These are phyloP conservation scores for Tetramorium simillimum DNA, from an alignment of 1,140 invertebrate genomes.

Conservation along the genomic window DNA sequence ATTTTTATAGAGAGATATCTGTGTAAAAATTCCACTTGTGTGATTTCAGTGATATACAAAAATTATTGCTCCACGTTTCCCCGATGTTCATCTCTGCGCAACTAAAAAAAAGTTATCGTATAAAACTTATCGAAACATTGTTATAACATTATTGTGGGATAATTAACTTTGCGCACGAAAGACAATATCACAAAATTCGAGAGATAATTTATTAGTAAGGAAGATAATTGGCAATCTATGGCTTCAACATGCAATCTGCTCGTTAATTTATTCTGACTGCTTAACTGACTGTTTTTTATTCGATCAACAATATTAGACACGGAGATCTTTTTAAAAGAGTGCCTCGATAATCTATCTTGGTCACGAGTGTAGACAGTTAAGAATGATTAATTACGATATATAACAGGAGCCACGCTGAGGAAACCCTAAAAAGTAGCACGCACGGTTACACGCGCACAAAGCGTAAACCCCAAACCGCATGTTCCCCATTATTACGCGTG, in stretches of 20 bases:
- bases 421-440: neutral
- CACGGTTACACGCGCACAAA: conserved; percentile 1
- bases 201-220: conserved; percentile 28
- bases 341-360: conserved; percentile 32
- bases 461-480: neutral
- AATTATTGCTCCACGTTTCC: neutral
- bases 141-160: neutral
- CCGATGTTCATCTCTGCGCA: no score
- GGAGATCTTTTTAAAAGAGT: neutral
- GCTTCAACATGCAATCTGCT: neutral
- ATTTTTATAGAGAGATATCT: neutral
- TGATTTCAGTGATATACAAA: neutral
- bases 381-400: conserved; percentile 46
- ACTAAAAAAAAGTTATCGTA: neutral
- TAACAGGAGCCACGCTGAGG: neutral
- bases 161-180: neutral
- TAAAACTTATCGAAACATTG: neutral
- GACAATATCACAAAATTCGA: conserved; percentile 8
- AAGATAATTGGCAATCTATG: conserved; percentile 35
- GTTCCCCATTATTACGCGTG: conserved; percentile 16
- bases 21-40: neutral
- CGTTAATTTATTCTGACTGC: conserved; percentile 9
- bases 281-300: neutral
- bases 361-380: conserved; percentile 5
- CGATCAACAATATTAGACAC: conserved; percentile 22